phyloP scores from a whole-genome alignment of 1,140 invertebrate genomes.

The Danaus melanippus region DNA sequence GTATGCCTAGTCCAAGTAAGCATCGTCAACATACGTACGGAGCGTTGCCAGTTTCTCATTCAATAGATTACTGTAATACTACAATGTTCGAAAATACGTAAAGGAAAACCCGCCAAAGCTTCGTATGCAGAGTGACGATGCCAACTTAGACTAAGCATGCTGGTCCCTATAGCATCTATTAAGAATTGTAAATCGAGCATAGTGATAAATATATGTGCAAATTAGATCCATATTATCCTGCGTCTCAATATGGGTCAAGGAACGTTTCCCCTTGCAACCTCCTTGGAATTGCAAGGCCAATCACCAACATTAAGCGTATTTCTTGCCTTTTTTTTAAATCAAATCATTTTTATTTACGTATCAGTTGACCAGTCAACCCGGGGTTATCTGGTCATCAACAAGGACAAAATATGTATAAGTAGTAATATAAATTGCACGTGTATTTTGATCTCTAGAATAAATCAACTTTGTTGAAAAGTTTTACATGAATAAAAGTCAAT shows the following conservation, averaged over 20 bases:
- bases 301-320: slow-evolving; percentile 43
- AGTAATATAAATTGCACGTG: not conserved
- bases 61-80: not conserved
- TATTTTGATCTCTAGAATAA: too few species aligned
- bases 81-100: not conserved
- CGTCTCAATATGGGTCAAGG: slow-evolving; percentile 56
- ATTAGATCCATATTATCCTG: slow-evolving; percentile 25
- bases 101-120: not conserved
- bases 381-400: slow-evolving; percentile 58
- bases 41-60: not conserved
- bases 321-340: slow-evolving; percentile 59
- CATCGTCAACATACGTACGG: too few species aligned
- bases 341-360: slow-evolving; percentile 69
- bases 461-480: too few species aligned
- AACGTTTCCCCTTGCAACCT: slow-evolving; percentile 63
- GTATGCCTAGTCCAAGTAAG: too few species aligned
- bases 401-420: slow-evolving; percentile 35
- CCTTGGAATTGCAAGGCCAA: slow-evolving; percentile 58
- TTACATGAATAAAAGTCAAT: too few species aligned
- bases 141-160: too few species aligned
- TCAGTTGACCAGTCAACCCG: slow-evolving; percentile 43
- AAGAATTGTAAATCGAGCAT: not conserved
- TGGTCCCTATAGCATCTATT: not conserved
- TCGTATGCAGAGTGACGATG: too few species aligned
- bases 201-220: slow-evolving; percentile 26